Percentiles rank a stretch among this genome's conserved stretches.
phyloP scores from a whole-genome alignment of 2,113 vertebrate genomes.

The Neogale vison region DNA sequence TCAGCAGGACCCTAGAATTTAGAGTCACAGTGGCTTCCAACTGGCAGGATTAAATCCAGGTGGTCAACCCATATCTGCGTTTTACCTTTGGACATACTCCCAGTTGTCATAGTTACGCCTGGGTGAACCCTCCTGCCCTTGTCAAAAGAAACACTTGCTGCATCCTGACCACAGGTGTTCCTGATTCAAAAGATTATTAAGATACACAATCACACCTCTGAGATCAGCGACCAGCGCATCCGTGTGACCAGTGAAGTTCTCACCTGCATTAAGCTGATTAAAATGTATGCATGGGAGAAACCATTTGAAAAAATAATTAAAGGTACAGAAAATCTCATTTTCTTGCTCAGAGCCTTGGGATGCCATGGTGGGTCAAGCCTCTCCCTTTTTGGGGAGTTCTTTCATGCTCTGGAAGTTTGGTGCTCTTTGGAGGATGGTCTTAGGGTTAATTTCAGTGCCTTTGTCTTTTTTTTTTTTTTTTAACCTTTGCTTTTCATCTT shows the following conservation, averaged over 20 bases:
- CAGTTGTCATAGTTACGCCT: not conserved
- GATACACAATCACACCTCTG: not conserved
- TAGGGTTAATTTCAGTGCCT: not conserved
- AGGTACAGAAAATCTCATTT: conserved; percentile 71
- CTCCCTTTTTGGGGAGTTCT: not conserved
- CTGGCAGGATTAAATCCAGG: not conserved
- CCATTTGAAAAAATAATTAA: conserved; percentile 84
- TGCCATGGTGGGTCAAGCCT: not conserved
- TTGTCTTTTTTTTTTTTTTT: not conserved
- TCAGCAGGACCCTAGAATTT: not conserved
- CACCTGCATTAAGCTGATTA: conserved; percentile 88
- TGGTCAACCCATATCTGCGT: not conserved
- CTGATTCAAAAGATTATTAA: not conserved
- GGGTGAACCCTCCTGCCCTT: not conserved
- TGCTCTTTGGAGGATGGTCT: not conserved
- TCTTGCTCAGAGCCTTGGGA: not conserved
- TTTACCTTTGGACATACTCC: not conserved
- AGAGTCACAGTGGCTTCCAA: not conserved
- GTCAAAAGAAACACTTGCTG: not conserved
- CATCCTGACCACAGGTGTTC: not conserved
- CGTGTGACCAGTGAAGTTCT: conserved; percentile 86
- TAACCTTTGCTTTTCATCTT: not conserved
- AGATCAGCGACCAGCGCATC: conserved; percentile 83
- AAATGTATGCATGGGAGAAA: conserved; percentile 91
- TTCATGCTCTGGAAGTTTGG: not conserved